Percentiles rank a stretch among this genome's conserved stretches.
phyloP scores from a whole-genome alignment of 2,113 vertebrate species.

The Chionomys nivalis region DNA sequence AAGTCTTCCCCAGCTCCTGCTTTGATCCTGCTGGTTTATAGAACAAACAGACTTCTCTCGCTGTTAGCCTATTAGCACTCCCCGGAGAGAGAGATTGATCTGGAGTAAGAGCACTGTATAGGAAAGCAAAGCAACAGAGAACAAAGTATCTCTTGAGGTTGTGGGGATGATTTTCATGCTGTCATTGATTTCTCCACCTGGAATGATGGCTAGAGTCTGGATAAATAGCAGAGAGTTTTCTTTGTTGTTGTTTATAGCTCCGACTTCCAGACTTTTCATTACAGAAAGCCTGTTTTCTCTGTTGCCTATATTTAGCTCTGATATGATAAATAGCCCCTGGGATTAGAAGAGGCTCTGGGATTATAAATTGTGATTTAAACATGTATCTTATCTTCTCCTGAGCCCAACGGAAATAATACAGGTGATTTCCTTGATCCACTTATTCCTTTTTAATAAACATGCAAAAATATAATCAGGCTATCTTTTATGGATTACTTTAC shows the following conservation, averaged over 20 bases:
- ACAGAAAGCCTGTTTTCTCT: constrained; percentile 55
- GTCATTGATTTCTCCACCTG: constrained; percentile 66
- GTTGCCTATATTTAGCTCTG: constrained; percentile 38
- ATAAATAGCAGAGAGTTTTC: constrained; percentile 31
- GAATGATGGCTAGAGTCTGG: neutral
- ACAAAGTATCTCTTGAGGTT: constrained; percentile 43
- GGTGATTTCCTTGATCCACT: neutral
- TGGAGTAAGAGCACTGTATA: constrained; percentile 20
- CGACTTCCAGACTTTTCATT: constrained; percentile 56
- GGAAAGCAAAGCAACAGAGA: constrained; percentile 35
- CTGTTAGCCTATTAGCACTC: constrained; percentile 64
- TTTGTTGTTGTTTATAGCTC: constrained; percentile 55
- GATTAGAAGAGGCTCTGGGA: neutral
- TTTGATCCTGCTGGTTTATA: constrained; percentile 69
- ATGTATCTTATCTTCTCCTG: constrained; percentile 26
- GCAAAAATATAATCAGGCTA: neutral
- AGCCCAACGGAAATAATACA: neutral
- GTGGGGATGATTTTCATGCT: neutral
- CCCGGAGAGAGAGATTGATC: constrained; percentile 59
- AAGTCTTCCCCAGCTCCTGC: constrained; percentile 41
- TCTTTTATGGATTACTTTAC: constrained; percentile 29
- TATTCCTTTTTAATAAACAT: constrained; percentile 57
- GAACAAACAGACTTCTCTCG: constrained; percentile 57
- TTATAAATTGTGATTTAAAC: constrained; percentile 63
- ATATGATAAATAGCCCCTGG: constrained; percentile 42